Conservation (phyloP, 2,113 vertebrate genomes). For the Illadopsis cleaveri region DNA sequence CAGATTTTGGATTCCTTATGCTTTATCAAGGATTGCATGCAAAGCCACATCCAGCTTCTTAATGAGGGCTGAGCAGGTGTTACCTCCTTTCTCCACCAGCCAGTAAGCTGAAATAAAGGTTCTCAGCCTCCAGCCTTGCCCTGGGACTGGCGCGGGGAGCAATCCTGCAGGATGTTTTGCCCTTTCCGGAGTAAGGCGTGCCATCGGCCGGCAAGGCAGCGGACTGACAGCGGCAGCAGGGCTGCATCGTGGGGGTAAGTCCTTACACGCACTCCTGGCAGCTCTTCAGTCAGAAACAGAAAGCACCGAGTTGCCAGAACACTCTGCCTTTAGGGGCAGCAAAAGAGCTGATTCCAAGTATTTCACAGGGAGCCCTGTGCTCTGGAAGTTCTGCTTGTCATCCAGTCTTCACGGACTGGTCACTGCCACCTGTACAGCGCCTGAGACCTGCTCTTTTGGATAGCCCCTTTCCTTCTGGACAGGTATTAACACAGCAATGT, state of each 20-base stretch:
- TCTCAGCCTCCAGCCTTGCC: neutral
- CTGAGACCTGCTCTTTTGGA: neutral
- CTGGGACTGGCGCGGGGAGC: neutral
- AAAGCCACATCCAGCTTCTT: neutral
- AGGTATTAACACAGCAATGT: neutral
- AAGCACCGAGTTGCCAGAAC: neutral
- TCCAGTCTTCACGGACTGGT: neutral
- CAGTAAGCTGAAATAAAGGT: neutral
- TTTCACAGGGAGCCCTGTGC: neutral
- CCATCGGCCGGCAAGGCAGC: neutral
- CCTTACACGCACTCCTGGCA: neutral
- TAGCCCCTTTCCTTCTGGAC: neutral
- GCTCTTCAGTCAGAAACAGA: neutral
- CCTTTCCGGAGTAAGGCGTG: neutral
- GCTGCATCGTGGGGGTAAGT: neutral
- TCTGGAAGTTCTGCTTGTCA: neutral
- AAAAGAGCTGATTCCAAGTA: neutral
- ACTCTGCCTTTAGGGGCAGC: neutral
- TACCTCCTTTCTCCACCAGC: neutral
- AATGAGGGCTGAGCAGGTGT: accelerated
- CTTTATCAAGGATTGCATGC: neutral
- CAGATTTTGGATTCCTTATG: neutral
- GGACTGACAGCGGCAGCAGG: neutral
- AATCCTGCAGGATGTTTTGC: neutral
- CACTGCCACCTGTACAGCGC: accelerated